phyloP scores from a whole-genome alignment of 2,888 invertebrate genomes.

The Pantelozetes paolii region DNA sequence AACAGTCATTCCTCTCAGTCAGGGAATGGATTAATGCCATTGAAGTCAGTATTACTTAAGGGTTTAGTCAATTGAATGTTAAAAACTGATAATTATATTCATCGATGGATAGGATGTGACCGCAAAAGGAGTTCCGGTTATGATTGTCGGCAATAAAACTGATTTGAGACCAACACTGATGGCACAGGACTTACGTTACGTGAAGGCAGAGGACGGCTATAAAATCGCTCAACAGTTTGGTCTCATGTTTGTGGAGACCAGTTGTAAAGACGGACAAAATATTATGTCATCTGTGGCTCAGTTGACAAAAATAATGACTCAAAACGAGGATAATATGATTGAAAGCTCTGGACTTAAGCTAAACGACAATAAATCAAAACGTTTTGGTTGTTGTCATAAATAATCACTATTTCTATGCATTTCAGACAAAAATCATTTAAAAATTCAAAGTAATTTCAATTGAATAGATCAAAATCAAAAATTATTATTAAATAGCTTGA shows the following conservation, averaged over 20 bases:
- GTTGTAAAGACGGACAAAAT: slow-evolving; percentile 54
- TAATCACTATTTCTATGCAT: no score
- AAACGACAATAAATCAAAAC: neutral
- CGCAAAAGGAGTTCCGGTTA: slow-evolving; percentile 58
- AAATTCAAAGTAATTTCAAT: no score
- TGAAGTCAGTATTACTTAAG: slow-evolving; percentile 53
- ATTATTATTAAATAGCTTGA: no score
- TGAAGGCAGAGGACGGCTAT: slow-evolving; percentile 51
- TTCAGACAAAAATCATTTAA: no score
- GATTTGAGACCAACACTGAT: slow-evolving; percentile 56
- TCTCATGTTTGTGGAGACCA: slow-evolving; percentile 54
- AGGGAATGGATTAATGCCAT: slow-evolving; percentile 61
- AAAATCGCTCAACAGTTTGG: slow-evolving; percentile 49
- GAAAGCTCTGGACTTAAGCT: neutral
- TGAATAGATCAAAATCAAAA: no score
- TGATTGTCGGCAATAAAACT: slow-evolving; percentile 61
- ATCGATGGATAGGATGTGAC: slow-evolving; percentile 56
- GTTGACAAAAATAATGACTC: slow-evolving; percentile 21
- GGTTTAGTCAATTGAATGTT: no score
- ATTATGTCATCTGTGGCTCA: slow-evolving; percentile 48
- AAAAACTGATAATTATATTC: neutral
- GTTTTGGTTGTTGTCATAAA: neutral
- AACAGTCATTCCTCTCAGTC: slow-evolving; percentile 59
- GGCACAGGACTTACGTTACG: slow-evolving; percentile 50
- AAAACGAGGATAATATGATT: slow-evolving; percentile 25